Conservation (phyloP, 1,140 invertebrate species). For the Drosophila orena region DNA sequence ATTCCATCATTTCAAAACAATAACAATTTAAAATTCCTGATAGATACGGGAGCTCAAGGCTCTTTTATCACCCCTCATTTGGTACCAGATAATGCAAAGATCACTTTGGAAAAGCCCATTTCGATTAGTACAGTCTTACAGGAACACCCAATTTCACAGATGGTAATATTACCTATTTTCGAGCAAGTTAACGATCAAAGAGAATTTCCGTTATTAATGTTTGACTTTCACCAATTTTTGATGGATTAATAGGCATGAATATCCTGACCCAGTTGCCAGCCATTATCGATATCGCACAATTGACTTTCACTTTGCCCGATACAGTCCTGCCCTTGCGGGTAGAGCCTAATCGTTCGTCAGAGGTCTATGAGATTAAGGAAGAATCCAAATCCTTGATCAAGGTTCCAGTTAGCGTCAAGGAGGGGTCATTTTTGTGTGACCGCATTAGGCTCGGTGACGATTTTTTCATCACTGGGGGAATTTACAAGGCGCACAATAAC, state of each 20-base stretch:
- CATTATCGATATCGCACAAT: background rate
- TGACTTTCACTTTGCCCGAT: background rate
- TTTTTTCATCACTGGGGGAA: background rate
- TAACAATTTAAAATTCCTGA: slow-evolving; percentile 2
- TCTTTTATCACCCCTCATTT: background rate
- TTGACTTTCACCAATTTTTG: background rate
- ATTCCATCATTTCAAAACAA: slow-evolving; percentile 3
- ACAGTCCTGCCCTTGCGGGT: background rate
- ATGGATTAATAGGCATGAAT: slow-evolving; percentile 1
- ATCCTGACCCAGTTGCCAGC: background rate
- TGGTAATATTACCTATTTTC: background rate
- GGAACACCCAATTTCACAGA: background rate
- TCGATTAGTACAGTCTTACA: background rate
- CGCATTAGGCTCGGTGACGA: background rate
- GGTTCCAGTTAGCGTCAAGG: background rate
- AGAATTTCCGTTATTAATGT: background rate
- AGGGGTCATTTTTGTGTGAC: background rate
- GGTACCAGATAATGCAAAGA: background rate
- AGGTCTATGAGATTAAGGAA: background rate
- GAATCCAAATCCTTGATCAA: background rate
- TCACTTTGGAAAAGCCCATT: background rate
- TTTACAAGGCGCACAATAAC: background rate
- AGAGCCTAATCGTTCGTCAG: background rate
- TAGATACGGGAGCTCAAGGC: slow-evolving; percentile 1
- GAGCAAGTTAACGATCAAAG: background rate